Evolutionary conservation across 2,797 vertebrate genomes (phyloP).

Genomic region (Eutrigla gurnardus): DNA sequence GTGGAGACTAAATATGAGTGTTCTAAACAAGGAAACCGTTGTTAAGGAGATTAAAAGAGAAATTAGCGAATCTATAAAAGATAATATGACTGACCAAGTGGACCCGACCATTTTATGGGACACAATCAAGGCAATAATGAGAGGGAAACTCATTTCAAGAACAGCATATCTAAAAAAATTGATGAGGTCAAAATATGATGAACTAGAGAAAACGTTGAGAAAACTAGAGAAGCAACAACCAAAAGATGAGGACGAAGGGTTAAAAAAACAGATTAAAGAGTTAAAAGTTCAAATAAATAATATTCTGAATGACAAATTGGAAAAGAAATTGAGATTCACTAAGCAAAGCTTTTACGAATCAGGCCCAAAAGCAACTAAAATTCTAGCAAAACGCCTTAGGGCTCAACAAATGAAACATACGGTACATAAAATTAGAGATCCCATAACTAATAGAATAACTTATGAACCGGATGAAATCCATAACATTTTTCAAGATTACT

Average conservation of each 20-base stretch:
- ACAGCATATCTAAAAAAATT: not conserved
- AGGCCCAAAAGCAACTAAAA: conserved; percentile 5
- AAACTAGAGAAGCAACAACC: not conserved
- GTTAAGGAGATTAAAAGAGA: too few relatives aligned
- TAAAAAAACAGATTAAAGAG: not conserved
- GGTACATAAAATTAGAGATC: conserved; percentile 18
- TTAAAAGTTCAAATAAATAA: not conserved
- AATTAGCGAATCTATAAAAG: too few relatives aligned
- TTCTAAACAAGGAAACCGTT: too few relatives aligned
- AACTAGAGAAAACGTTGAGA: not conserved
- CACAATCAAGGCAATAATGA: too few relatives aligned
- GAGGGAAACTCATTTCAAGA: too few relatives aligned
- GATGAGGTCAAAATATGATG: not conserved
- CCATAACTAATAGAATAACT: not conserved
- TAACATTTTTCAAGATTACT: conserved; percentile 1
- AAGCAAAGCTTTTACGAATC: conserved; percentile 32
- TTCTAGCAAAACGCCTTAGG: not conserved
- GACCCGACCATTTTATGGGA: too few relatives aligned
- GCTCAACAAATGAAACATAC: not conserved
- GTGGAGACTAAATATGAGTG: not conserved
- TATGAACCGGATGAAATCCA: conserved; percentile 8
- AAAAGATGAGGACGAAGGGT: not conserved
- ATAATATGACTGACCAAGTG: too few relatives aligned
- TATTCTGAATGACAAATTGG: not conserved
- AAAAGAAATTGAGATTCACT: conserved; percentile 16